A percentile compares a stretch with the other conserved stretches of the same genome.
Conservation (phyloP, 1,140 invertebrate genomes). For the Drosophila erecta region DNA sequence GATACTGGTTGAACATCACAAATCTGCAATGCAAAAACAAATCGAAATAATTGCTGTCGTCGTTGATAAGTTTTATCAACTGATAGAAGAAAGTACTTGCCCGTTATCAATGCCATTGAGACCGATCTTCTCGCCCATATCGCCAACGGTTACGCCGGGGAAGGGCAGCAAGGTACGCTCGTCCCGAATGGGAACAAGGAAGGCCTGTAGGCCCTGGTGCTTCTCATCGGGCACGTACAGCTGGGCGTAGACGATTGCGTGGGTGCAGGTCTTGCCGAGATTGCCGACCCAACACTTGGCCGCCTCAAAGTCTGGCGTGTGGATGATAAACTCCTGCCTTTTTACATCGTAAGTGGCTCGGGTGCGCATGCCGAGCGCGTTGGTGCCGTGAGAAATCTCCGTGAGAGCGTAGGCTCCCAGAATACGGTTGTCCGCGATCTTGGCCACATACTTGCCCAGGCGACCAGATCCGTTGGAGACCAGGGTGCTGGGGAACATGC, state of each 20-base stretch:
- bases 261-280: conserved; percentile 92
- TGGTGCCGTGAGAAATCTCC: conserved; percentile 95
- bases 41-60: not conserved
- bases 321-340: conserved; percentile 91
- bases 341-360: conserved; percentile 91
- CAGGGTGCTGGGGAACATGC: conserved; percentile 87
- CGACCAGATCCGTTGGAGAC: conserved; percentile 86
- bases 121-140: conserved; percentile 93
- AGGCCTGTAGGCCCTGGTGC: conserved; percentile 92
- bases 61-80: not conserved
- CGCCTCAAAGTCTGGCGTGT: conserved; percentile 93
- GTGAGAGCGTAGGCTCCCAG: conserved; percentile 93
- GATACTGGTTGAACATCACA: conserved; percentile 93
- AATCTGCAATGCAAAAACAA: conserved; percentile 86
- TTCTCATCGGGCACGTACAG: conserved; percentile 90
- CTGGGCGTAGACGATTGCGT: conserved; percentile 94
- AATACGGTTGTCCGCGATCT: conserved; percentile 86
- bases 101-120: conserved; percentile 94
- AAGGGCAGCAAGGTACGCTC: conserved; percentile 88
- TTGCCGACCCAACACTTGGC: conserved; percentile 92
- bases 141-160: conserved; percentile 91
- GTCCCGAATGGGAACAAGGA: conserved; percentile 92
- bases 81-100: conserved; percentile 69
- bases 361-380: conserved; percentile 93
- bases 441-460: conserved; percentile 87